Base-by-base conservation (phyloP, 2,797 vertebrate genomes). In the Babyrousa celebensis region DNA sequence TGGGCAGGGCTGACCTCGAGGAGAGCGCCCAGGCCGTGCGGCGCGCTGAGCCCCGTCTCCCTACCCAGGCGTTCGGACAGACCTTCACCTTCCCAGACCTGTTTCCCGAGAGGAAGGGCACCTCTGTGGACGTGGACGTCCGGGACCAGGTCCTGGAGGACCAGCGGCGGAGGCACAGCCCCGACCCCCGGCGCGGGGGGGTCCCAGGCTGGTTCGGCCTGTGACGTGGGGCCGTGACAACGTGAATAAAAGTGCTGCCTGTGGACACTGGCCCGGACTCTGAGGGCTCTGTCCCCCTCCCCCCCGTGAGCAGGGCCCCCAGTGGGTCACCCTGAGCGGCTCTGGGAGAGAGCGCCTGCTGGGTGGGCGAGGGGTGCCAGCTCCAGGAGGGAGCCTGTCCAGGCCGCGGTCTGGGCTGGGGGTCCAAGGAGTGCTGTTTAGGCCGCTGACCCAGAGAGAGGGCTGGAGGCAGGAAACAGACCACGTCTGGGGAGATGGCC, bases 41-140 rank as follows among this genome's bases (percentile, higher is more conserved):
- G 36, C 36, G 36, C 36, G 54, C n/a, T 36, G 54, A 79, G 77
- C 77, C 29, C 4, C n/a, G 6, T 36, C 20, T 96, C 48, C 97
- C 89, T 71, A 68, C 2, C 0, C 97, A 99, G 99, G 99, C 98
- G 14, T 98, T 99, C 67, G 99, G 99, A 96, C 99, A 99, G 98
- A 99, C 99, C 9, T 99, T 99, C 98, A 98, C 98, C 93, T 99
- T 99, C 98, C 99, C 99, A 6, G 98, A 99, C 97, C 98, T 99
- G 97, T 99, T 99, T 98, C 99, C 99, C 0, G 98, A 99, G 97
- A 99, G 99, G 96, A 98, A 99, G 93, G 92, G 91, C 1, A 4
- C 98, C 40, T 98, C 99, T 21, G 21, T 98, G 0, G 78, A 63
- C 18, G 99, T 99, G 29, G 99, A 99, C 48, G 92, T 99, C 96